phyloP scores from a whole-genome alignment of 1,140 invertebrate genomes.

The Panulirus ornatus region DNA sequence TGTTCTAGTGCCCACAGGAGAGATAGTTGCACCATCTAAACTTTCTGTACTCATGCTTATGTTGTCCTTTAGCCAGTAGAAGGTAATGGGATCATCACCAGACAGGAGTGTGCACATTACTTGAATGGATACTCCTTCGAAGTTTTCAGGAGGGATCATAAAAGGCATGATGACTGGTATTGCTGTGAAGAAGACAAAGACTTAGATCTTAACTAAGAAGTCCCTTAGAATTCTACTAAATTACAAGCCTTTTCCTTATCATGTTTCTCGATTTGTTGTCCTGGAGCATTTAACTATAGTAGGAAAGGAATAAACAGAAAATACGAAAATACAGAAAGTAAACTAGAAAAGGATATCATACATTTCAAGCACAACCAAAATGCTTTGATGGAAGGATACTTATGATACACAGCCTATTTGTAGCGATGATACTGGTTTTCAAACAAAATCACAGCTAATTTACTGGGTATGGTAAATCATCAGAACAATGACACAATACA shows the following conservation, averaged over 20 bases:
- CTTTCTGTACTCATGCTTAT: conserved; percentile 45
- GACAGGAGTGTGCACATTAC: conserved; percentile 59
- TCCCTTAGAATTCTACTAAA: background rate
- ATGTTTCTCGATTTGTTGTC: too few relatives aligned
- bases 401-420: background rate
- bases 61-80: conserved; percentile 65
- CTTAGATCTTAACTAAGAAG: background rate
- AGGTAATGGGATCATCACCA: conserved; percentile 61
- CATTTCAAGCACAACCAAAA: background rate
- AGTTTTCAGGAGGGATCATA: conserved; percentile 65
- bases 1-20: conserved; percentile 37
- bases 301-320: too few relatives aligned
- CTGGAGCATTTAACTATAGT: too few relatives aligned
- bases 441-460: too few relatives aligned
- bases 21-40: conserved; percentile 38
- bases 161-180: conserved; percentile 68
- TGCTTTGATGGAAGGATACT: background rate
- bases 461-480: too few relatives aligned
- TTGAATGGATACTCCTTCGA: conserved; percentile 67
- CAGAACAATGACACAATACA: too few relatives aligned
- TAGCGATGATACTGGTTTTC: background rate
- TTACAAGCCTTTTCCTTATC: background rate
- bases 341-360: background rate
- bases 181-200: conserved; percentile 43
- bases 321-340: background rate